Evolutionary conservation across 2,113 vertebrate species (phyloP).

Genomic region (Abramis brama): DNA sequence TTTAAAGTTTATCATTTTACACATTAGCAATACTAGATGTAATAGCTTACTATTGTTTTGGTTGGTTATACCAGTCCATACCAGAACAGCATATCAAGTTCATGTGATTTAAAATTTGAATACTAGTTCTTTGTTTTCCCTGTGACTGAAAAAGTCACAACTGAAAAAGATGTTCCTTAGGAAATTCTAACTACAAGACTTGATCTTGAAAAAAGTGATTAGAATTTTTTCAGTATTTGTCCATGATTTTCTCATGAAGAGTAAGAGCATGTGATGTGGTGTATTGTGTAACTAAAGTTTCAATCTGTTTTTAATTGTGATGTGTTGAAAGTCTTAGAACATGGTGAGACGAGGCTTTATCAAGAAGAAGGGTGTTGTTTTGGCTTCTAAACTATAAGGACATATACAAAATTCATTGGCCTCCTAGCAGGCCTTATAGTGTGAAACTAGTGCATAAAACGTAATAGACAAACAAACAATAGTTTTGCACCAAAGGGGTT

Average conservation of each 20-base stretch:
- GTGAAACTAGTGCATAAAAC: background rate
- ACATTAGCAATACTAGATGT: background rate
- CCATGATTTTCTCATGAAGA: background rate
- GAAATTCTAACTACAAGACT: background rate
- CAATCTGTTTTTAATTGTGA: slow-evolving; percentile 32
- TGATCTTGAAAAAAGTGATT: background rate
- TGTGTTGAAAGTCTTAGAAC: slow-evolving; percentile 23
- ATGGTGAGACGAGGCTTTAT: background rate
- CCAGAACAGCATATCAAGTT: background rate
- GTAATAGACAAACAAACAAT: background rate
- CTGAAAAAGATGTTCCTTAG: background rate
- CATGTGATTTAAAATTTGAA: slow-evolving; percentile 13
- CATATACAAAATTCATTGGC: background rate
- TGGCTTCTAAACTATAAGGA: background rate
- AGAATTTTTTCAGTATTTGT: background rate
- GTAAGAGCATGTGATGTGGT: background rate
- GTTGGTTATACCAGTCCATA: background rate
- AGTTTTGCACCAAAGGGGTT: background rate
- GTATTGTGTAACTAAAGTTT: background rate
- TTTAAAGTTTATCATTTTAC: background rate
- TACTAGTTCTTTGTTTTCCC: background rate
- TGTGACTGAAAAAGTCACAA: no score
- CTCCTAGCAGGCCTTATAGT: background rate
- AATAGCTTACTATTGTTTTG: background rate
- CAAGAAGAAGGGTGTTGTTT: background rate